These are phyloP conservation scores for Tenthredo amoena DNA, from an alignment of 2,888 invertebrate species.

Conservation along the genomic window DNA sequence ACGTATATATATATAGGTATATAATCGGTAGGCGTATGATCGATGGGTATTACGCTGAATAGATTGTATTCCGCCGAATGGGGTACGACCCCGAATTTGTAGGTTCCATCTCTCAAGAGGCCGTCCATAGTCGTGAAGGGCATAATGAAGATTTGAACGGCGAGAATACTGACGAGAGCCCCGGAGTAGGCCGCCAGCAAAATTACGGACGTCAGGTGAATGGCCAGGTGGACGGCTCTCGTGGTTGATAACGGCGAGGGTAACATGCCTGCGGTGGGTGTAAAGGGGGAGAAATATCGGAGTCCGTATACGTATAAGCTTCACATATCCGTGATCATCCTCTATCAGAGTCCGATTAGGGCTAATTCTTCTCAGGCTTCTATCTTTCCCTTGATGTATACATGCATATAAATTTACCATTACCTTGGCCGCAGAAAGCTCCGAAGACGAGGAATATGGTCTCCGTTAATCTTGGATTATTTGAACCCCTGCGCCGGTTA, in stretches of 20 bases:
- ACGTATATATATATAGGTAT: no score
- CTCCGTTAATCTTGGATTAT: constrained; percentile 61
- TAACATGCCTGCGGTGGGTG: constrained; percentile 64
- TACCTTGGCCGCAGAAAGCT: constrained; percentile 73
- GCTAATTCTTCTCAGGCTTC: background rate
- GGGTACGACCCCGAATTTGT: constrained; percentile 70
- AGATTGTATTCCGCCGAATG: constrained; percentile 72
- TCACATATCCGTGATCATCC: background rate
- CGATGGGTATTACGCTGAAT: constrained; percentile 59
- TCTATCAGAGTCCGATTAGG: background rate
- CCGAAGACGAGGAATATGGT: constrained; percentile 69
- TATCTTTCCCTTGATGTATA: background rate
- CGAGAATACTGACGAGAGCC: constrained; percentile 73
- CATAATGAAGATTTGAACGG: constrained; percentile 72
- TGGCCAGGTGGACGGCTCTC: constrained; percentile 70
- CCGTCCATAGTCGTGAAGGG: constrained; percentile 76
- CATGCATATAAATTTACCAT: no score
- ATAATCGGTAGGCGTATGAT: background rate
- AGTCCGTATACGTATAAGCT: background rate
- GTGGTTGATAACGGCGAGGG: constrained; percentile 67
- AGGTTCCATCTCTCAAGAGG: constrained; percentile 71
- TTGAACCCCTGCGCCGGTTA: background rate
- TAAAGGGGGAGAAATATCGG: background rate
- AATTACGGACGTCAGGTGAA: constrained; percentile 72
- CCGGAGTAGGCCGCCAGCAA: constrained; percentile 75